A percentile compares a stretch with the other conserved stretches of the same genome.
phyloP scores from a whole-genome alignment of 2,888 invertebrate species.

The Ochlodes sylvanus region DNA sequence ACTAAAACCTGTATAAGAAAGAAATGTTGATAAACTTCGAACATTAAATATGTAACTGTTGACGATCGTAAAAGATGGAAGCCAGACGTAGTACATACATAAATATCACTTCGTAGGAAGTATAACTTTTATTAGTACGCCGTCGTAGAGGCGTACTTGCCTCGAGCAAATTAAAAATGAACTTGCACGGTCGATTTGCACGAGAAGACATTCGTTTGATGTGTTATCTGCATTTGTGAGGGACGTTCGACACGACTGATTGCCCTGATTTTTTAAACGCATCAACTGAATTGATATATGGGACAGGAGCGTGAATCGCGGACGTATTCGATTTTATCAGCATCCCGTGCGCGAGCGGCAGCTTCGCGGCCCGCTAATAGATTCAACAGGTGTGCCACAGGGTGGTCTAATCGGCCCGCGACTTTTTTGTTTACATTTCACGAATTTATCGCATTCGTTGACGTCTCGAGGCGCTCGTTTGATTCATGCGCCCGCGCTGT shows the following conservation, averaged over 20 bases:
- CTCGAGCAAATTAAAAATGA: conserved; percentile 70
- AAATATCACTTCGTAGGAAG: conserved; percentile 79
- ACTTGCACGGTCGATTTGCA: conserved; percentile 74
- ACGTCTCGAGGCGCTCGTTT: conserved; percentile 79
- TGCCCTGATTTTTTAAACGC: conserved; percentile 73
- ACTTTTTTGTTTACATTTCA: conserved; percentile 78
- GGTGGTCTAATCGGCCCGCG: conserved; percentile 73
- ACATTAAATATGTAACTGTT: conserved; percentile 85
- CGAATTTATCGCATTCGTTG: conserved; percentile 78
- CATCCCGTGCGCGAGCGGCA: conserved; percentile 54
- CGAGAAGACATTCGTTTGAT: conserved; percentile 67
- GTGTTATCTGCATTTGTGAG: conserved; percentile 56
- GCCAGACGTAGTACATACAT: conserved; percentile 75
- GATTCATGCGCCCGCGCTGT: conserved; percentile 81
- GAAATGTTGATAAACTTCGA: conserved; percentile 85
- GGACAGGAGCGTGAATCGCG: conserved; percentile 58
- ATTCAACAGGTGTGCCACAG: conserved; percentile 80
- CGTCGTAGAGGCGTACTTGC: conserved; percentile 64
- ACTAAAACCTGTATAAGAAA: conserved; percentile 84
- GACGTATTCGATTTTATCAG: conserved; percentile 66
- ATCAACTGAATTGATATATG: conserved; percentile 71
- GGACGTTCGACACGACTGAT: conserved; percentile 60
- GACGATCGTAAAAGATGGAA: conserved; percentile 80
- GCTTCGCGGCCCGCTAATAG: conserved; percentile 66
- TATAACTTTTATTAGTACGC: conserved; percentile 72